Evolutionary conservation across 1,140 invertebrate genomes (phyloP).

Genomic region (Drosophila watanabei): DNA sequence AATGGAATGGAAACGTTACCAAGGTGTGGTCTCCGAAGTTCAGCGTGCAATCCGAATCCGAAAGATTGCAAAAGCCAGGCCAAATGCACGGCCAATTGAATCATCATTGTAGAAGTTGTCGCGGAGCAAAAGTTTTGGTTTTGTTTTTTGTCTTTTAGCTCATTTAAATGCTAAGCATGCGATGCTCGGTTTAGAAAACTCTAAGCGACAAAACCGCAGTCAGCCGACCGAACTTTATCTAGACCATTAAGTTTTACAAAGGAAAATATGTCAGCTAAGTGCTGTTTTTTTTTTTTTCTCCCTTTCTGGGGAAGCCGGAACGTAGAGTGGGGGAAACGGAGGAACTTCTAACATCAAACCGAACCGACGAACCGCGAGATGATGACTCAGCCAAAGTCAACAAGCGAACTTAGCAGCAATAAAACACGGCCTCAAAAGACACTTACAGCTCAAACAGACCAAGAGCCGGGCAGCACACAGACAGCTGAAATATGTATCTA

Average conservation of each 20-base stretch:
- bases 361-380: conserved; percentile 44
- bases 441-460: conserved; percentile 46
- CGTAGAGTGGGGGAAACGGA: conserved; percentile 8
- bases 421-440: conserved; percentile 75
- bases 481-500: conserved; percentile 32
- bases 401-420: conserved; percentile 61
- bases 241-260: conserved; percentile 80
- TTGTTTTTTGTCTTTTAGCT: conserved; percentile 37
- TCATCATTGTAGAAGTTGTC: conserved; percentile 50
- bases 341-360: conserved; percentile 61
- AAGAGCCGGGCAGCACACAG: conserved; percentile 7
- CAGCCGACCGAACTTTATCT: conserved; percentile 71
- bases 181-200: conserved; percentile 42
- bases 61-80: conserved; percentile 41
- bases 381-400: conserved; percentile 76
- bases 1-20: conserved; percentile 45
- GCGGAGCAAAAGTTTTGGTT: conserved; percentile 25
- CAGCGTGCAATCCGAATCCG: conserved; percentile 65
- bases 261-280: conserved; percentile 77
- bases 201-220: conserved; percentile 48
- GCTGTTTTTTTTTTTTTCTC: conserved; percentile 26
- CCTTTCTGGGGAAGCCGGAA: conserved; percentile 3
- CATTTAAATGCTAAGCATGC: conserved; percentile 73
- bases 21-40: conserved; percentile 56
- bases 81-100: conserved; percentile 68